Evolutionary conservation across 2,888 invertebrate species (phyloP), one percentile per base, ranked within the genome.

Genomic region (Cynaeus angustus): DNA sequence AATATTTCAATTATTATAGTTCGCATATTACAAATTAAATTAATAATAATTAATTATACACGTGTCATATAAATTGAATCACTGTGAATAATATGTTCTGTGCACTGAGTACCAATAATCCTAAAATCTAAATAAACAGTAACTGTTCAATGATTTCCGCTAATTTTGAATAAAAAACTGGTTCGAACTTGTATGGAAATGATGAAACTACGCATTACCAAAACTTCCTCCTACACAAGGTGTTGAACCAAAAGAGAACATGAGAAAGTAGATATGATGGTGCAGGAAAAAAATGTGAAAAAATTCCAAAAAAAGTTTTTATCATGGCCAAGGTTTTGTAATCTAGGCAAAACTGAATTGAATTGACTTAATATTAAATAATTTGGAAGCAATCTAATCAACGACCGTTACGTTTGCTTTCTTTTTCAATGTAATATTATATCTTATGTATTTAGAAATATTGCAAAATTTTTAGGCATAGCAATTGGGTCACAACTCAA

Each of bases 401-500:
- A 4, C 21, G 1, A 21, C 21, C 21, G 1, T 21, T 21, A 21
- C 1, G 1, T 21, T 21, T 21, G 2, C 21, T 21, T 21, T 21
- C 21, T 21, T 4, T 21, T 21, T 21, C 21, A 21, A 21, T 21
- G 21, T 21, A 21, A 21, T 21, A 3, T 21, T 4, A 21, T 21
- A 21, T 21, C 2, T 21, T 21, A 21, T 4, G 21, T 21, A 21
- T 21, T 21, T 21, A 21, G 21, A 21, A 21, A 21, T 21, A 21
- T 21, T 21, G 4, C 21, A 21, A 33, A 33, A 33, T 33, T 12
- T n/a, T 33, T 21, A 16, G 8, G n/a, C 28, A 16, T 28, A n/a
- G n/a, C 45, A 53, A 53, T 45, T 45, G 30, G 65, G 65, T 65
- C 65, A 30, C 10, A n/a, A 30, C 41, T 55, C 65, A 65, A 65